These are phyloP conservation scores for Lepidothrix coronata DNA, from an alignment of 2,113 vertebrate species.

Conservation along the genomic window DNA sequence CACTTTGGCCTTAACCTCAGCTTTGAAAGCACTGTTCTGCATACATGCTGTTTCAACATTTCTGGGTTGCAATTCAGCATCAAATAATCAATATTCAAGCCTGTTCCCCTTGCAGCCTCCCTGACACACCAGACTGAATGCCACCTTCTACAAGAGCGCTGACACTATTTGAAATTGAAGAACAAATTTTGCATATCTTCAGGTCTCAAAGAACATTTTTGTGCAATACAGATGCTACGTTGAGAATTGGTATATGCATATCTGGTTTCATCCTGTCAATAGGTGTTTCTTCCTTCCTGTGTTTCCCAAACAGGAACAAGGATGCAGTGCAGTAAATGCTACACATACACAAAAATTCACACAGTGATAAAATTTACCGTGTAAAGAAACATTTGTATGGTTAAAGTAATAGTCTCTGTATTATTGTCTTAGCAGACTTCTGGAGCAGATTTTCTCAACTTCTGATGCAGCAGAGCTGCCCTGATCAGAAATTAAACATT, in stretches of 20 bases:
- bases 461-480: neutral
- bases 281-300: neutral
- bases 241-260: neutral
- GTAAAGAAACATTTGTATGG: neutral
- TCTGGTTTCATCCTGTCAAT: neutral
- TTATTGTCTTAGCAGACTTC: neutral
- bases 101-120: slow-evolving; percentile 35
- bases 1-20: slow-evolving; percentile 54
- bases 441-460: neutral
- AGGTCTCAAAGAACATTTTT: neutral
- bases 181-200: neutral
- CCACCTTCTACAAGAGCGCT: neutral
- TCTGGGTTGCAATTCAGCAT: slow-evolving; percentile 61
- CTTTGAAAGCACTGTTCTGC: slow-evolving; percentile 42
- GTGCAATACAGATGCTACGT: neutral
- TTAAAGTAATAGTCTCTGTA: neutral
- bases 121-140: slow-evolving; percentile 24
- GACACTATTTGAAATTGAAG: neutral
- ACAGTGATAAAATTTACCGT: neutral
- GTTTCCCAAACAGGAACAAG: neutral
- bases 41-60: slow-evolving; percentile 69
- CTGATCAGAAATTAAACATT: neutral
- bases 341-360: neutral
- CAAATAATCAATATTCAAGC: slow-evolving; percentile 65
- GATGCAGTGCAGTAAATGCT: neutral